These are phyloP conservation scores for Mastomys coucha DNA, from an alignment of 2,113 vertebrate species.

Conservation along the genomic window DNA sequence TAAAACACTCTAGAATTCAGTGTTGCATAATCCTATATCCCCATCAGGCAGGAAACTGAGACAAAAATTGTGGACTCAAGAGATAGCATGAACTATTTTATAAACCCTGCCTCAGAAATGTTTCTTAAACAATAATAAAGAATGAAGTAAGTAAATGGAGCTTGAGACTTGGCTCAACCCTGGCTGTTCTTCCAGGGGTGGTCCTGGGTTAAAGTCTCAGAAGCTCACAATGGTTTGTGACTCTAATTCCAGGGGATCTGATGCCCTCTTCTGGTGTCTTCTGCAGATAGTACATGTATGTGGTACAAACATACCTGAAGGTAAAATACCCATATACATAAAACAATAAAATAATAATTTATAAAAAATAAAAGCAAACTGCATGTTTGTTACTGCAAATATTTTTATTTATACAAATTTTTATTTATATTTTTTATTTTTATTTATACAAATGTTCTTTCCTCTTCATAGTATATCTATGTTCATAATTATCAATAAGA, in stretches of 20 bases:
- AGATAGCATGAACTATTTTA: background rate
- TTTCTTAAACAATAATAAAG: background rate
- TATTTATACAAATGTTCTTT: background rate
- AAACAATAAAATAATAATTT: background rate
- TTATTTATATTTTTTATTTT: no score
- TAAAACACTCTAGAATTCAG: background rate
- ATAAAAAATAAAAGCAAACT: background rate
- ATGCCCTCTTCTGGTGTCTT: no score
- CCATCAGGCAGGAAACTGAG: background rate
- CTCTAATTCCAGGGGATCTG: background rate
- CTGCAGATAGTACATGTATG: background rate
- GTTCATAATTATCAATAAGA: background rate
- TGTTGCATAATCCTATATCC: background rate
- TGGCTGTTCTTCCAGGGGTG: background rate
- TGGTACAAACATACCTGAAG: background rate
- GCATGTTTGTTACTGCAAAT: background rate
- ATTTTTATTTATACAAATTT: background rate
- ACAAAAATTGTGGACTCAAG: background rate
- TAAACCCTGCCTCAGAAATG: background rate
- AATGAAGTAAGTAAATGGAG: background rate
- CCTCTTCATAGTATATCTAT: background rate
- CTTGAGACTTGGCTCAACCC: background rate
- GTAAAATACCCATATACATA: background rate
- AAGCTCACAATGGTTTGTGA: background rate
- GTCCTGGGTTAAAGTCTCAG: background rate